A percentile compares a stretch with the other conserved stretches of the same genome.
Conservation (phyloP, 2,888 invertebrate species). For the Lottia gigantea region DNA sequence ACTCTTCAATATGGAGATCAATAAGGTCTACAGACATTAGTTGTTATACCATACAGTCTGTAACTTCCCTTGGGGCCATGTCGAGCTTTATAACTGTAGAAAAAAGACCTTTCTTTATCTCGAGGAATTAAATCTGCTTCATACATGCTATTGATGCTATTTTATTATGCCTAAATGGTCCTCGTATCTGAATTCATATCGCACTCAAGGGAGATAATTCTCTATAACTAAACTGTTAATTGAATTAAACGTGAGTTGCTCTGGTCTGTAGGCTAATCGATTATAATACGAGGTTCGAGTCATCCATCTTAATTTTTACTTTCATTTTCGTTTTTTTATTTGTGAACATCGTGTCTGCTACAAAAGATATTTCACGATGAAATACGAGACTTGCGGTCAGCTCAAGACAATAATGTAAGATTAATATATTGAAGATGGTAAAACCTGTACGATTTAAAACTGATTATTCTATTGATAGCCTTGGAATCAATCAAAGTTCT, state of each 20-base stretch:
- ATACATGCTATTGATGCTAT: not conserved
- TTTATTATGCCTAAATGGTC: not conserved
- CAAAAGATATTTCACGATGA: too few species aligned
- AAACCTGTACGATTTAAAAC: too few species aligned
- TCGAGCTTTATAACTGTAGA: not conserved
- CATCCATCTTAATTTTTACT: too few species aligned
- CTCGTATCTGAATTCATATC: not conserved
- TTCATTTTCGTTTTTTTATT: too few species aligned
- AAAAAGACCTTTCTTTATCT: not conserved
- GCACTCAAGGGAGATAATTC: not conserved
- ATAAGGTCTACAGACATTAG: too few species aligned
- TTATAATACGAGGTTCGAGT: not conserved
- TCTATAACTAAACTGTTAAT: not conserved
- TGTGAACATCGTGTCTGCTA: too few species aligned
- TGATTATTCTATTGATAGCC: too few species aligned
- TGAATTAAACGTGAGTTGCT: not conserved
- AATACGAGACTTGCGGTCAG: too few species aligned
- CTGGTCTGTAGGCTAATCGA: not conserved
- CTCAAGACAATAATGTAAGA: too few species aligned
- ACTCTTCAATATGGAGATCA: too few species aligned
- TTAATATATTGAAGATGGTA: too few species aligned
- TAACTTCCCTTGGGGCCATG: not conserved
- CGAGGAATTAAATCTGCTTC: not conserved
- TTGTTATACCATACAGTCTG: not conserved
- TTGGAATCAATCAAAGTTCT: too few species aligned